Conservation (phyloP, 2,113 vertebrate species). For the Cyanoramphus novaezelandiae region DNA sequence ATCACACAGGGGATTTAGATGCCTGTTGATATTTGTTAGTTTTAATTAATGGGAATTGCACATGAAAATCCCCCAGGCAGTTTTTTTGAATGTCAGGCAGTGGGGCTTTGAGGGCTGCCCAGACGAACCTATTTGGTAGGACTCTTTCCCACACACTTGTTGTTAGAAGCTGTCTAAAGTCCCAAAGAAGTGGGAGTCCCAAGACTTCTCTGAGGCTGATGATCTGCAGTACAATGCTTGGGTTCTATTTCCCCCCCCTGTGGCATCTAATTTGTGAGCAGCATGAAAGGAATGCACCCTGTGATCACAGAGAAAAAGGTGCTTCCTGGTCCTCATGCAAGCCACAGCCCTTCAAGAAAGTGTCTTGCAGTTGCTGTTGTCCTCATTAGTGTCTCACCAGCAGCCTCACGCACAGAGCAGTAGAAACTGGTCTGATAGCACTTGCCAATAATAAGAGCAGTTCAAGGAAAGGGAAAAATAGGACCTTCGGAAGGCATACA, state of each 20-base stretch:
- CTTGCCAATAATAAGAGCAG: neutral
- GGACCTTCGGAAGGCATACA: neutral
- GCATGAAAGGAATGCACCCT: neutral
- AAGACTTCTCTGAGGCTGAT: neutral
- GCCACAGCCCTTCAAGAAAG: neutral
- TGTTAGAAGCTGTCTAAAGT: neutral
- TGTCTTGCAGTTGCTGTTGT: neutral
- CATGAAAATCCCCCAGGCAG: neutral
- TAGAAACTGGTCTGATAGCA: neutral
- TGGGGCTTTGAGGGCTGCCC: neutral
- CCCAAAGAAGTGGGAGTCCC: neutral
- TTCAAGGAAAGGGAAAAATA: neutral
- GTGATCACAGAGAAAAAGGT: neutral
- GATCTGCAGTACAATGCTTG: neutral
- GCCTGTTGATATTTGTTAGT: neutral
- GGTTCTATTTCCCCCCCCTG: fast-evolving
- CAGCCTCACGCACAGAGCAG: neutral
- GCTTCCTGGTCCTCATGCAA: neutral
- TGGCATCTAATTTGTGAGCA: neutral
- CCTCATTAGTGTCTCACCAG: neutral
- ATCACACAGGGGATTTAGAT: neutral
- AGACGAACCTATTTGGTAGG: neutral
- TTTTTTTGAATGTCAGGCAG: neutral
- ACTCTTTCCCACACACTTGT: neutral
- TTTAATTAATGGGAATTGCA: neutral